phyloP scores from a whole-genome alignment of 2,113 vertebrate species.

The Electrona antarctica region DNA sequence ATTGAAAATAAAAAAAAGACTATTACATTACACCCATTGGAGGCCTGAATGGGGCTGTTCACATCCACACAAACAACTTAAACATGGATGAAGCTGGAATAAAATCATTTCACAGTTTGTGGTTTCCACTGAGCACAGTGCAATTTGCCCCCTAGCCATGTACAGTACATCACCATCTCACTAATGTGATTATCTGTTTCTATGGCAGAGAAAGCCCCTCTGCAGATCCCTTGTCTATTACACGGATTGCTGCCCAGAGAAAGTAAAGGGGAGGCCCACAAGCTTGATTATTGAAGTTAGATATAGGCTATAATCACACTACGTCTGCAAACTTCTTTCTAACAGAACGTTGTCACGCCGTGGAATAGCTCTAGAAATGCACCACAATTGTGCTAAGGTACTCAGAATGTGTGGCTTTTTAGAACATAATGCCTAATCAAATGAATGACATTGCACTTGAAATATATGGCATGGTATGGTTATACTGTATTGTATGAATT shows the following conservation, averaged over 20 bases:
- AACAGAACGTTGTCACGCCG: constrained; percentile 7
- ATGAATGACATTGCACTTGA: neutral
- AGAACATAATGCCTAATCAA: neutral
- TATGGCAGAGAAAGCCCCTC: constrained; percentile 40
- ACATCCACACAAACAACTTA: constrained; percentile 50
- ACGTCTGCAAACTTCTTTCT: neutral
- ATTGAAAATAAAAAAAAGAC: constrained; percentile 21
- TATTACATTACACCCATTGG: constrained; percentile 1
- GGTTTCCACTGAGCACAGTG: constrained; percentile 55
- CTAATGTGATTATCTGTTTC: constrained; percentile 67
- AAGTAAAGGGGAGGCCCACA: constrained; percentile 32
- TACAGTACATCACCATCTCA: constrained; percentile 62
- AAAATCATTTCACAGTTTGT: constrained; percentile 69
- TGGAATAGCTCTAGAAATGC: neutral
- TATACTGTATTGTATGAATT: no score
- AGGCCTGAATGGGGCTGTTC: constrained; percentile 46
- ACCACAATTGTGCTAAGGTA: neutral
- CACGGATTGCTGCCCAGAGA: constrained; percentile 63
- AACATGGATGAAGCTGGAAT: constrained; percentile 61
- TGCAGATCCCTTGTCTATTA: constrained; percentile 65
- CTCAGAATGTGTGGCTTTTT: neutral
- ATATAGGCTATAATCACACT: neutral
- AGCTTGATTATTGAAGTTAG: constrained; percentile 52
- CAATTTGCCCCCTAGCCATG: constrained; percentile 56
- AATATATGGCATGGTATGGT: no score